Conservation (phyloP, 2,888 invertebrate genomes). For the Folsomia manolachei region DNA sequence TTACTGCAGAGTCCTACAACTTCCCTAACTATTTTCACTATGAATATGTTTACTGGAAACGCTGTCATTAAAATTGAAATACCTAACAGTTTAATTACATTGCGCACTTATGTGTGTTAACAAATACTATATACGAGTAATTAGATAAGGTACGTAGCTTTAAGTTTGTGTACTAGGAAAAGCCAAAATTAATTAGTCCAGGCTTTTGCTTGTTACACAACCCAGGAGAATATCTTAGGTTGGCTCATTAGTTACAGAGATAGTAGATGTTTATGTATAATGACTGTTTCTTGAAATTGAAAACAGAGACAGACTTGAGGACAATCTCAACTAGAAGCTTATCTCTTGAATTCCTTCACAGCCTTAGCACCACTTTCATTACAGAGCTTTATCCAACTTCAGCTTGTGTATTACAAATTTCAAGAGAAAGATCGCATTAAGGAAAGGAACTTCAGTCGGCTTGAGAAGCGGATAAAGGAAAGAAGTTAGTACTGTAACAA, state of each 20-base stretch:
- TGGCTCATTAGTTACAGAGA: neutral
- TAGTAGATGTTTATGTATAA: too few species aligned
- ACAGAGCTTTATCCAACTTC: neutral
- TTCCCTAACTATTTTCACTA: too few species aligned
- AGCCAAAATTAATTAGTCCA: neutral
- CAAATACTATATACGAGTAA: too few species aligned
- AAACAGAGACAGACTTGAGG: neutral
- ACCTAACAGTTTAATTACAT: too few species aligned
- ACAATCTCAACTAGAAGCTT: neutral
- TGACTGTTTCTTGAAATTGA: neutral
- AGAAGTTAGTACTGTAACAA: too few species aligned
- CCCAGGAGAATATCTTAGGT: neutral
- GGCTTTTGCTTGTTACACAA: neutral
- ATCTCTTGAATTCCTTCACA: neutral
- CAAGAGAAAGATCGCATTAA: neutral
- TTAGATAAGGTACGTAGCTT: too few species aligned
- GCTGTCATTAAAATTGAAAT: too few species aligned
- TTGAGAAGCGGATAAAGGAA: neutral
- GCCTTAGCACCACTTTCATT: neutral
- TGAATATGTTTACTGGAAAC: too few species aligned
- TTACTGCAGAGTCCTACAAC: too few species aligned
- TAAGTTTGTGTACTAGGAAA: too few species aligned
- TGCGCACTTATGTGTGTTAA: too few species aligned
- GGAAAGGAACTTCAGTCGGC: neutral
- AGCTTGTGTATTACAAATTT: neutral